Evolutionary conservation across 2,113 vertebrate species (phyloP).

Genomic region (Prionailurus viverrinus): DNA sequence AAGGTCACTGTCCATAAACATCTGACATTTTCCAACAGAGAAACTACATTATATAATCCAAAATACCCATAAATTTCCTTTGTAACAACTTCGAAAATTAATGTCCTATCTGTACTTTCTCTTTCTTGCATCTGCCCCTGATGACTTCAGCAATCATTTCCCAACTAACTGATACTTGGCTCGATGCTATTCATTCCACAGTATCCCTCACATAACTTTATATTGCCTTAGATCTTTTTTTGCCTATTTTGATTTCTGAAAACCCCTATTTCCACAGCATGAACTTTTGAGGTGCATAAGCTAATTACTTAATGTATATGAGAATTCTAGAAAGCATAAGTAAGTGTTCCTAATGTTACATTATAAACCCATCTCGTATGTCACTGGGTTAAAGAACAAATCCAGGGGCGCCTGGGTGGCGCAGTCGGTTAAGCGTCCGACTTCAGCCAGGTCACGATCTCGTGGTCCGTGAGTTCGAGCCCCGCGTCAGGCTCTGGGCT

Average conservation of each 20-base stretch:
- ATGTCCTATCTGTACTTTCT: not conserved
- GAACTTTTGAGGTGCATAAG: not conserved
- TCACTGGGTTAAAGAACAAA: not conserved
- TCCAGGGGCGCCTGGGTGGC: too few relatives aligned
- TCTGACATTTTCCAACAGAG: not conserved
- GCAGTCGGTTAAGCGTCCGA: too few relatives aligned
- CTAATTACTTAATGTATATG: constrained; percentile 36
- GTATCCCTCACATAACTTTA: not conserved
- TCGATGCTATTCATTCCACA: not conserved
- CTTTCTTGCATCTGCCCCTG: not conserved
- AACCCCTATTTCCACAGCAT: not conserved
- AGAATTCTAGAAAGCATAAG: constrained; percentile 45
- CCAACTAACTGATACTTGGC: not conserved
- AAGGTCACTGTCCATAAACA: not conserved
- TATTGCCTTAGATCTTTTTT: not conserved
- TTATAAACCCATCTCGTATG: not conserved
- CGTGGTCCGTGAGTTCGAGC: too few relatives aligned
- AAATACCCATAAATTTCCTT: not conserved
- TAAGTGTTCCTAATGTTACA: not conserved
- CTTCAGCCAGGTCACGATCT: too few relatives aligned
- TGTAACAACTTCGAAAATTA: not conserved
- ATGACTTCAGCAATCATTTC: not conserved
- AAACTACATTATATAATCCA: not conserved
- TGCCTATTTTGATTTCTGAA: not conserved
- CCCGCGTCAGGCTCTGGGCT: too few relatives aligned